Percentiles rank a stretch among this genome's conserved stretches.
phyloP scores from a whole-genome alignment of 2,888 invertebrate species.

The Eupithecia centaureata region DNA sequence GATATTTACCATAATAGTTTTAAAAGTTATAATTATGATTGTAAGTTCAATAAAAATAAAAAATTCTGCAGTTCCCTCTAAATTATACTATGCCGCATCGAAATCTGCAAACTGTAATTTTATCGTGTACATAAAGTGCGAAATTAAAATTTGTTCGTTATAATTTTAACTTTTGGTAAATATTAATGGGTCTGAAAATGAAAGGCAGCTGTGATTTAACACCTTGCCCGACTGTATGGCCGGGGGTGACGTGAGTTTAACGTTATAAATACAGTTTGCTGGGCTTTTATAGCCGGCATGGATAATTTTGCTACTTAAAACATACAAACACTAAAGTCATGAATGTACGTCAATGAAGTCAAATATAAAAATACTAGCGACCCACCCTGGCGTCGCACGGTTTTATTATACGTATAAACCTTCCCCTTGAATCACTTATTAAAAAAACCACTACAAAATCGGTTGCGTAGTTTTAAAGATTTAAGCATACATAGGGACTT shows the following conservation, averaged over 20 bases:
- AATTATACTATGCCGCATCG: neutral
- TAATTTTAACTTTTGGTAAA: constrained; percentile 57
- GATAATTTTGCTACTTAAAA: neutral
- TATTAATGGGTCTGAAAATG: constrained; percentile 63
- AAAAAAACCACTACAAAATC: too few relatives aligned
- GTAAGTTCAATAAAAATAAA: too few relatives aligned
- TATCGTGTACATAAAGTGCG: constrained; percentile 44
- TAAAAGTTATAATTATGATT: too few relatives aligned
- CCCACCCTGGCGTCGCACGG: too few relatives aligned
- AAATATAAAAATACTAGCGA: too few relatives aligned
- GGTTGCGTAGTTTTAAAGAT: too few relatives aligned
- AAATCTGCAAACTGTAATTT: constrained; percentile 14
- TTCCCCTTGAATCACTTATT: too few relatives aligned
- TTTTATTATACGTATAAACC: too few relatives aligned
- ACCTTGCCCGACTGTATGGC: constrained; percentile 64
- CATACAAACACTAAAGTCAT: too few relatives aligned
- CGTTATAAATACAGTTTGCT: constrained; percentile 40
- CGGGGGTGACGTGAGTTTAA: constrained; percentile 56
- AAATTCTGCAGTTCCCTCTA: neutral
- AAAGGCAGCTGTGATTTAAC: constrained; percentile 67
- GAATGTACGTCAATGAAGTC: too few relatives aligned
- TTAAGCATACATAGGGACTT: too few relatives aligned
- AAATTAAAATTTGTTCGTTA: constrained; percentile 59
- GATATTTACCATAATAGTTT: too few relatives aligned
- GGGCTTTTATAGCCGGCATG: neutral